These are phyloP conservation scores for Conopomorpha cramerella DNA, from an alignment of 1,140 invertebrate species.

Conservation along the genomic window DNA sequence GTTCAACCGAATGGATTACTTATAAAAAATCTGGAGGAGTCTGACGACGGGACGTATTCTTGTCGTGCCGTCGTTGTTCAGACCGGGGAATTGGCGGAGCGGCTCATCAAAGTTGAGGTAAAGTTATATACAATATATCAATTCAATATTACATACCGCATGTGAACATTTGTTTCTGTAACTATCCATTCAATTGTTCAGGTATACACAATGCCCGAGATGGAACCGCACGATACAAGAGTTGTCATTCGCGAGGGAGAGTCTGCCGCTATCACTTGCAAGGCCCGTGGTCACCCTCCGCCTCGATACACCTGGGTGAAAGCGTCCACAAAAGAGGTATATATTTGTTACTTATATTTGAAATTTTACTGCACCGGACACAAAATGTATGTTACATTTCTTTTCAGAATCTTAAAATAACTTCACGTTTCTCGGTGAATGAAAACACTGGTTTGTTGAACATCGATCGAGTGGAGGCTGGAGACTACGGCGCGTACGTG, in stretches of 20 bases:
- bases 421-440: conserved; percentile 77
- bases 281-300: conserved; percentile 79
- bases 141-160: no score
- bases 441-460: conserved; percentile 69
- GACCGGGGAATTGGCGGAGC: conserved; percentile 77
- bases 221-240: conserved; percentile 62
- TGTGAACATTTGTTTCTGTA: conserved; percentile 3
- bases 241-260: conserved; percentile 80
- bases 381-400: conserved; percentile 8
- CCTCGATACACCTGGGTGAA: conserved; percentile 84
- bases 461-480: conserved; percentile 76
- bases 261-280: conserved; percentile 72
- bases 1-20: conserved; percentile 76
- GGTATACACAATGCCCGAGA: conserved; percentile 79
- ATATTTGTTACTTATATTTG: no score
- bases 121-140: no score
- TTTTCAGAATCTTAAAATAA: conserved; percentile 66
- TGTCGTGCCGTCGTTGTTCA: conserved; percentile 80
- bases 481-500: conserved; percentile 79
- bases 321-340: conserved; percentile 62
- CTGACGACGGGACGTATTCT: conserved; percentile 83
- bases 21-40: conserved; percentile 77
- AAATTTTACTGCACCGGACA: no score
- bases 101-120: conserved; percentile 80
- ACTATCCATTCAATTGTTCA: conserved; percentile 27